Evolutionary conservation across 2,888 invertebrate genomes (phyloP), one percentile per base, ranked within the genome.

Genomic region (Callyntrura guangdongensis): DNA sequence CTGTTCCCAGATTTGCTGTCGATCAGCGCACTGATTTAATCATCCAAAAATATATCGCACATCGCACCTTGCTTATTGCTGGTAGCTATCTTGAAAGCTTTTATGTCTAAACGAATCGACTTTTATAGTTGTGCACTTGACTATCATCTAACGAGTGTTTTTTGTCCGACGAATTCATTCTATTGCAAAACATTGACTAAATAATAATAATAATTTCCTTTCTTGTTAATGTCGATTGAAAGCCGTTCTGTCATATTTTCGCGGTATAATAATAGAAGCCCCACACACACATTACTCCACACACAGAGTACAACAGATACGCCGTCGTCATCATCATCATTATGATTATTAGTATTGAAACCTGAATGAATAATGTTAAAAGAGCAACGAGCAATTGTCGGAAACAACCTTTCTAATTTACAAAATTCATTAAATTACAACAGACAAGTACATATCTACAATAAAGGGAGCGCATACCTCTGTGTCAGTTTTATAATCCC

Each of bases 361-460:
- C 0, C 12, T 45, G 45, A 72, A 72, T 72, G 72, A 72, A 36
- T 36, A 36, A 36, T 36, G 36, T 36, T 36, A 36, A 17, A 72
- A 72, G 61, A 67, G 72, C n/a, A 72, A 17, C 9, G 72, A 36
- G 77, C 67, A 61, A 59, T 17, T 88, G 88, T 88, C 88, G 88
- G 88, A 82, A 82, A 88, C 88, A 56, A 56, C 81, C 88, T 82
- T 88, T 88, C 88, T 88, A 81, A 72, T 69, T 56, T 77, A 88
- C 59, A 88, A 88, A 88, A 56, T 69, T 47, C 86, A 77, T 77
- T 64, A 72, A 67, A 81, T 79, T 79, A 67, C 67, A 22, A 36
- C 36, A 36, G 9, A 22, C 36, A 36, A 27, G 12, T 20, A 61
- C 27, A 67, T n/a, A n/a, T 27, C 67, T n/a, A 81, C 22, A 22